Base-by-base conservation (phyloP, 2,797 vertebrate genomes). In the Schizothorax lantsangensis region DNA sequence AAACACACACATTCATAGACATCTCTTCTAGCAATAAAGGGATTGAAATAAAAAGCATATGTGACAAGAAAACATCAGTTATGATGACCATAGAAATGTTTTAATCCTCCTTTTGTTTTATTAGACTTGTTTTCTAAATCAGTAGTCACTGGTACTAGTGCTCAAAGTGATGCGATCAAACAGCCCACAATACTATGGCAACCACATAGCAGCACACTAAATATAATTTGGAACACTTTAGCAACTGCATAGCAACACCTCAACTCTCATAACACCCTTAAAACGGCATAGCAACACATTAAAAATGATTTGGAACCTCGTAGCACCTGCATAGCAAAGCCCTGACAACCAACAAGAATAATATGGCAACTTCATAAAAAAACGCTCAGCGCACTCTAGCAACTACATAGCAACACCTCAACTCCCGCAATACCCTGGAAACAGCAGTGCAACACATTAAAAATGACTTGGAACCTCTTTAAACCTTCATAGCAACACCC, bases 1-100 rank as follows among this genome's bases (percentile, higher is more conserved):
- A 80, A 59, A 85, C 82, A 88, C 83, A 73, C 52, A 84, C 57
- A 64, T 0, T 26, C 4, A 21, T 66, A 84, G 40, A 52, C 38
- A 49, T 38, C 12, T 26, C 36, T n/a, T 79, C 77, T 79, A 79
- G 12, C 6, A 54, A 52, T n/a, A 59, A 12, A 62, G 0, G 43
- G 23, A 66, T 10, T 10, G 57, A 59, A 21, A 45, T 79, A 21
- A 45, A 81, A 79, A 79, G 79, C 40, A 75, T 84, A 89, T 81
- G 83, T 71, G 81, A 81, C 84, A 87, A 33, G 64, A 83, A 90
- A 91, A 90, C 86, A 83, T 86, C 85, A 88, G 68, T 71, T 40
- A 49, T 33, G 45, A 30, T 19, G 7, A 21, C 1, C 11, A 38
- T 47, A 47, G 33, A 52, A 49, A 21, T 33, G 26, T 57, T 57